Conservation (phyloP, 2,113 vertebrate species). For the Scophthalmus maximus region DNA sequence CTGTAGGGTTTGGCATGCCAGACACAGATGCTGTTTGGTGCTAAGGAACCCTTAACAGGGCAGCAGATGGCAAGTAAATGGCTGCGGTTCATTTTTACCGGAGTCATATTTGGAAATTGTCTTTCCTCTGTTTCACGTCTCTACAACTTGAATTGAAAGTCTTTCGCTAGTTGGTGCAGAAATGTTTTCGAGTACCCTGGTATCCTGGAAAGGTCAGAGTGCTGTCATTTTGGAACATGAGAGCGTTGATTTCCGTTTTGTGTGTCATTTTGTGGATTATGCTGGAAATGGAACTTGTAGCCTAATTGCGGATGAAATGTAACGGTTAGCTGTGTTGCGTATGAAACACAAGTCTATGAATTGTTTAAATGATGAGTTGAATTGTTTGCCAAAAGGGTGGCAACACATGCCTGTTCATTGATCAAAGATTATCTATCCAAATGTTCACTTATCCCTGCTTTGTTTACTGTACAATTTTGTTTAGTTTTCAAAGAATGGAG, state of each 20-base stretch:
- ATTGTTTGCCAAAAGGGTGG: no score
- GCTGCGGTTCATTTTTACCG: no score
- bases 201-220: conserved; percentile 50
- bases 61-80: conserved; percentile 18
- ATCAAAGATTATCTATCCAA: not conserved
- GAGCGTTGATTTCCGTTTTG: not conserved
- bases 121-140: conserved; percentile 18
- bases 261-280: no score
- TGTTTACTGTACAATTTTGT: not conserved
- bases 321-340: no score
- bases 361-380: no score
- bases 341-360: no score
- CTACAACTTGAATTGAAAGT: no score
- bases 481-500: not conserved
- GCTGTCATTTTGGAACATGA: conserved; percentile 26
- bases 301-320: no score
- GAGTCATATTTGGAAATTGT: conserved; percentile 37
- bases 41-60: conserved; percentile 31
- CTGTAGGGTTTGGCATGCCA: no score
- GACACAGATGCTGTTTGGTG: not conserved
- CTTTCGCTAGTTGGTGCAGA: conserved; percentile 24
- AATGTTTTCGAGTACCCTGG: conserved; percentile 9
- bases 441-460: not conserved
- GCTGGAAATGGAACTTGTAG: no score
- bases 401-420: no score